A percentile compares a stretch with the other conserved stretches of the same genome.
These are phyloP conservation scores for Phymanthus crucifer DNA, from an alignment of 92 coral and sea anemone genomes.

Conservation along the genomic window DNA sequence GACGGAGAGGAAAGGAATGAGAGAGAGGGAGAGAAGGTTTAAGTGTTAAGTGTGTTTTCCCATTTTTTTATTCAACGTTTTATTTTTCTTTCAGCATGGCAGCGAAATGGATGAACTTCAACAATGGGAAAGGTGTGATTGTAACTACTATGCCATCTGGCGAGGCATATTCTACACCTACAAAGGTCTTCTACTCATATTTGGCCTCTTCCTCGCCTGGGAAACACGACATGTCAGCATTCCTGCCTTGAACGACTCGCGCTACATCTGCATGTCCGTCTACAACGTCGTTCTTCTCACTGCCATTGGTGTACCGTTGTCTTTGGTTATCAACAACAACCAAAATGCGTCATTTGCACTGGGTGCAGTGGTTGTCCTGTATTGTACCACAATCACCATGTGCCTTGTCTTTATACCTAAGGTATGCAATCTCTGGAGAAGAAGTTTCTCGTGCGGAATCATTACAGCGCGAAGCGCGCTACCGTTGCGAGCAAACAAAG, in stretches of 20 bases:
- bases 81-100: constrained; percentile 37
- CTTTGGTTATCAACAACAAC: constrained; percentile 19
- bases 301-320: constrained; percentile 29
- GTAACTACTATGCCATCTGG: constrained; percentile 61
- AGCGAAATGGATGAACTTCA: constrained; percentile 36
- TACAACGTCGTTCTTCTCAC: constrained; percentile 44
- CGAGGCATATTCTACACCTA: constrained; percentile 61
- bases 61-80: background rate
- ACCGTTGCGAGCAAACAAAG: too few species aligned
- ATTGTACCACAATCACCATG: constrained; percentile 38
- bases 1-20: background rate
- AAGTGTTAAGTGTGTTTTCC: background rate
- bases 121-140: constrained; percentile 70
- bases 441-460: too few species aligned
- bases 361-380: constrained; percentile 22
- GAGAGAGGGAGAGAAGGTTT: too few species aligned
- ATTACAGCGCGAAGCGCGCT: too few species aligned
- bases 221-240: constrained; percentile 70
- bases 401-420: constrained; percentile 45
- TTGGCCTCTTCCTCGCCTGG: constrained; percentile 72
- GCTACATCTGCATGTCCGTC: constrained; percentile 46
- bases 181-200: constrained; percentile 53
- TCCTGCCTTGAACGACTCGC: constrained; percentile 68
- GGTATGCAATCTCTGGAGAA: too few species aligned
- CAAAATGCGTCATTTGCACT: constrained; percentile 32